Percentiles rank a stretch among this genome's conserved stretches.
phyloP scores from a whole-genome alignment of 2,797 vertebrate genomes.

The Sciurus vulgaris region DNA sequence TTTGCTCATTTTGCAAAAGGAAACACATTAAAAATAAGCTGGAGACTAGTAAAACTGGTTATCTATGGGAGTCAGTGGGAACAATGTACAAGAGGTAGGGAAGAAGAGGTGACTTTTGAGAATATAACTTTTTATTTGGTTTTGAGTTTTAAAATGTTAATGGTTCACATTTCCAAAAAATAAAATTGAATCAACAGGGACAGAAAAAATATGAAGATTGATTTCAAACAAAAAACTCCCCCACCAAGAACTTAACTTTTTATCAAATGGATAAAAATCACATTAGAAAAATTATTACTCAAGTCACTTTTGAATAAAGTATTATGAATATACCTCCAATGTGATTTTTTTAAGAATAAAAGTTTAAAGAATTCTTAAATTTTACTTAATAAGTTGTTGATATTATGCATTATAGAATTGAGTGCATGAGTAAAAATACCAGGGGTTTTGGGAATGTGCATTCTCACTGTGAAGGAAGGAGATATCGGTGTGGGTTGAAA shows the following conservation, averaged over 20 bases:
- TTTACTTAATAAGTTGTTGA: neutral
- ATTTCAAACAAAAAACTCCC: conserved; percentile 5
- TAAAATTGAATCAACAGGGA: neutral
- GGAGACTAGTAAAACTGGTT: conserved; percentile 12
- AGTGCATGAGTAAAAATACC: neutral
- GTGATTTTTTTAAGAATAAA: neutral
- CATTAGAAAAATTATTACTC: conserved; percentile 33
- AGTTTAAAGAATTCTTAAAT: neutral
- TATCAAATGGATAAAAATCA: conserved; percentile 12
- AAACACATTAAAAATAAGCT: conserved; percentile 8
- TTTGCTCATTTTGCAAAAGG: conserved; percentile 29
- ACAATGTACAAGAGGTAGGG: neutral
- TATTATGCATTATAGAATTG: neutral
- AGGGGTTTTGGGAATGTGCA: neutral
- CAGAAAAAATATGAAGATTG: conserved; percentile 26
- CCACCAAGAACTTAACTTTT: neutral
- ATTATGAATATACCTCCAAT: neutral
- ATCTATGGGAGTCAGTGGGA: neutral
- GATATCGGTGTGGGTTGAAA: neutral
- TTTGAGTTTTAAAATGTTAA: conserved; percentile 58
- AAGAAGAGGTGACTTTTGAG: neutral
- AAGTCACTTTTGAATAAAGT: neutral
- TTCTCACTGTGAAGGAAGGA: neutral
- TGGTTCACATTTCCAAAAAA: conserved; percentile 7
- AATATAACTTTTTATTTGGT: conserved; percentile 38